Percentiles rank a stretch among this genome's conserved stretches.
These are phyloP conservation scores for Macropus fuliginosus DNA, from an alignment of 2,797 vertebrate genomes.

Conservation along the genomic window DNA sequence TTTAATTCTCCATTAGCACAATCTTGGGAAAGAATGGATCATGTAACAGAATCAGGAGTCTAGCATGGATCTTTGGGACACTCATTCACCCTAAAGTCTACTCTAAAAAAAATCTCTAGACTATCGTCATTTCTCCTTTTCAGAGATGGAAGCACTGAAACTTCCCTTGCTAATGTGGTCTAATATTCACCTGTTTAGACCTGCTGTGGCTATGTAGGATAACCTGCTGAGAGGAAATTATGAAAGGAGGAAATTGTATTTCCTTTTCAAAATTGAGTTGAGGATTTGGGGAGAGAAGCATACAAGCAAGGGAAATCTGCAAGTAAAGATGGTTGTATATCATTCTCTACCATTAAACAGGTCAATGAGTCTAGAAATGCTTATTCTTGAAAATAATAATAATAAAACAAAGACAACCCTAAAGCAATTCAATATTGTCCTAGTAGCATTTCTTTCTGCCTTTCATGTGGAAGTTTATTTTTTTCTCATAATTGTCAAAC, in stretches of 20 bases:
- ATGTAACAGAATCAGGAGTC: not conserved
- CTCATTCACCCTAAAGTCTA: not conserved
- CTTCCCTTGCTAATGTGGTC: not conserved
- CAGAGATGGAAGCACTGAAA: not conserved
- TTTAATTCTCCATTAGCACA: not conserved
- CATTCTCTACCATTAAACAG: not conserved
- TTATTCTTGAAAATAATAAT: not conserved
- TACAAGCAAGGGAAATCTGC: not conserved
- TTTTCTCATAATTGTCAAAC: not conserved
- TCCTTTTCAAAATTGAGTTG: constrained; percentile 1
- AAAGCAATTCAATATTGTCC: not conserved
- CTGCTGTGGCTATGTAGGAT: not conserved
- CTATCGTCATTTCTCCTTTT: not conserved
- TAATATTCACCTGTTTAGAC: not conserved
- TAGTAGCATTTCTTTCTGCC: not conserved
- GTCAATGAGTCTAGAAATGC: not conserved
- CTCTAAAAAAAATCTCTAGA: not conserved
- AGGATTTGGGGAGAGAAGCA: not conserved
- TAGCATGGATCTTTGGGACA: not conserved
- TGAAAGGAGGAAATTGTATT: not conserved
- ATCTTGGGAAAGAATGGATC: not conserved
- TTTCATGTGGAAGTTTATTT: not conserved
- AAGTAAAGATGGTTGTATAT: constrained; percentile 1
- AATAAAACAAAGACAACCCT: not conserved
- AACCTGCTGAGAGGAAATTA: not conserved